Base-by-base conservation (phyloP, 1,140 invertebrate species). In the Berghia stephanieae region DNA sequence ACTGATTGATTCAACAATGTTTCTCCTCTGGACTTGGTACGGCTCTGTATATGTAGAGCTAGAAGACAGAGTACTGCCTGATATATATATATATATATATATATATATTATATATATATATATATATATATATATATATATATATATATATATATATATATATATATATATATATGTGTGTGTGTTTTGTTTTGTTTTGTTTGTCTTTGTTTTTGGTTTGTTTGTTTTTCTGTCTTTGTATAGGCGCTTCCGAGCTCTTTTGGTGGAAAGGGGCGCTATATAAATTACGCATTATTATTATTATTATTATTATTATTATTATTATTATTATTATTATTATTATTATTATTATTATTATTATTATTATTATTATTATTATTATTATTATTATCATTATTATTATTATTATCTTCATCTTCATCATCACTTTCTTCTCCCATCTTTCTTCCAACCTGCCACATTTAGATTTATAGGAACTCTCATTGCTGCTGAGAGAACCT, bases 21-120 rank as follows among this genome's bases (percentile, higher is more conserved):
- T 34, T 13, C 38, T 34, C 3, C 38, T 34, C 27, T 63, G 5
- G 57, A 34, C 31, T 27, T 63, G 38, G 57, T 63, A 63, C n/a
- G 24, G 31, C 31, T 27, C 21, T 34, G 57, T 63, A 63, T 27
- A 34, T 34, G 57, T 31, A 63, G 57, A 13, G 38, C 27, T 31
- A 18, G 57, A 13, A 63, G 57, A 13, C 31, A 36, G 8, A 63
- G 57, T 63, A 63, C 27, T 63, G 38, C 27, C 38, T 34, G 24
- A 49, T 49, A 49, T 49, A 49, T 49, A 49, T 49, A 49, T 49
- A 49, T 49, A 49, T 49, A 49, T 55, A 55, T 55, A 55, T 18
- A 55, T 5, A 55, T 55, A 55, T 55, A 55, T n/a, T 55, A 55
- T 55, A 55, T 55, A 55, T 55, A 55, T 55, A 55, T 55, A 55